Percentiles rank a stretch among this genome's conserved stretches.
These are phyloP conservation scores for Cygnus olor DNA, from an alignment of 2,797 vertebrate species.

Conservation along the genomic window DNA sequence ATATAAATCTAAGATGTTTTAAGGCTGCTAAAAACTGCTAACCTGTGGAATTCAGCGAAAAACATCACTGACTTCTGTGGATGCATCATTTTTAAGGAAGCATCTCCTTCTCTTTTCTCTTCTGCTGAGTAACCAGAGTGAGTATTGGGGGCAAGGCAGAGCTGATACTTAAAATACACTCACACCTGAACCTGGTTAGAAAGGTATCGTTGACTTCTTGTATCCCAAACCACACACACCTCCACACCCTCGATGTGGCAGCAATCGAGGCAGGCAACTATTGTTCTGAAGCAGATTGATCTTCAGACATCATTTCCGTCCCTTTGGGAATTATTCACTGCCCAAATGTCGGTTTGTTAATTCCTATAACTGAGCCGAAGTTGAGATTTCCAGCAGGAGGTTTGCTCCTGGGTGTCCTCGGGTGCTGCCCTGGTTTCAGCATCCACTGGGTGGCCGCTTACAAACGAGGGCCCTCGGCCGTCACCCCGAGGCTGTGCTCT, in stretches of 20 bases:
- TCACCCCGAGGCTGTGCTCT: too few species aligned
- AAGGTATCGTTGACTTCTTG: neutral
- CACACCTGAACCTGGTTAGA: neutral
- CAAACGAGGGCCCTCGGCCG: too few species aligned
- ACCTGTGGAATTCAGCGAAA: neutral
- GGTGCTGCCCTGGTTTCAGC: too few species aligned
- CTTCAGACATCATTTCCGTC: neutral
- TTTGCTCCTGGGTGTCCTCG: too few species aligned
- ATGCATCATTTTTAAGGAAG: neutral
- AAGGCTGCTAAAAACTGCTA: neutral
- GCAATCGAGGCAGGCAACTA: neutral
- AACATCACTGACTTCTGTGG: neutral
- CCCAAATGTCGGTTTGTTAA: neutral
- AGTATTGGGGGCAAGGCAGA: neutral
- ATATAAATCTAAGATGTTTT: constrained; percentile 7
- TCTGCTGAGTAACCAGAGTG: neutral
- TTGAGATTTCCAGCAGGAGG: neutral
- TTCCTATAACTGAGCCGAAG: neutral
- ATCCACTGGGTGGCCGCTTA: too few species aligned
- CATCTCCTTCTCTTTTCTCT: neutral
- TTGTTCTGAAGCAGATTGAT: neutral
- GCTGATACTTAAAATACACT: neutral
- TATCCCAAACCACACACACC: neutral
- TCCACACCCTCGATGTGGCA: neutral
- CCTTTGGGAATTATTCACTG: neutral